A percentile compares a stretch with the other conserved stretches of the same genome.
phyloP scores from a whole-genome alignment of 2,113 vertebrate genomes.

The Brienomyrus longianalis region DNA sequence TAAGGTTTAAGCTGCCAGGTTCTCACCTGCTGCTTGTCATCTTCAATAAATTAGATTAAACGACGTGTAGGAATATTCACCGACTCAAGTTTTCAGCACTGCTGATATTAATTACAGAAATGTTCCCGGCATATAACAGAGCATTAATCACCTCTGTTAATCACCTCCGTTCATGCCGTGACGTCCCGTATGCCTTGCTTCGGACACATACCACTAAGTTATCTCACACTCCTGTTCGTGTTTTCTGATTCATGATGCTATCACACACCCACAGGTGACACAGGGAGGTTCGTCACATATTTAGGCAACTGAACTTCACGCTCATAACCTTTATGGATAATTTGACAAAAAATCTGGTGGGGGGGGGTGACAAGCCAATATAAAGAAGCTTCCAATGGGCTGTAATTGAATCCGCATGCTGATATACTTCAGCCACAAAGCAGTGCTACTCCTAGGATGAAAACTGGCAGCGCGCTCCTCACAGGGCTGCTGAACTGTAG shows the following conservation, averaged over 20 bases:
- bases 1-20: neutral
- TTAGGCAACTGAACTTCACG: neutral
- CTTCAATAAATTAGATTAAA: neutral
- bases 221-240: neutral
- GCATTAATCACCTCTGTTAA: constrained; percentile 6
- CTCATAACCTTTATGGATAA: neutral
- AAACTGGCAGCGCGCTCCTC: neutral
- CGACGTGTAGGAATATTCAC: neutral
- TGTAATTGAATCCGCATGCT: neutral
- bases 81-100: neutral
- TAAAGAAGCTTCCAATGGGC: neutral
- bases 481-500: constrained; percentile 1
- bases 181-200: neutral
- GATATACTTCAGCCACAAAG: neutral
- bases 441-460: neutral
- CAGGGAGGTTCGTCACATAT: neutral
- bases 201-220: neutral
- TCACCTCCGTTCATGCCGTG: neutral
- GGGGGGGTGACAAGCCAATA: neutral
- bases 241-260: neutral
- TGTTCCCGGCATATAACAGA: neutral
- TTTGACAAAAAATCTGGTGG: neutral
- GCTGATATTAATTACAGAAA: neutral
- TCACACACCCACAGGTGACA: neutral
- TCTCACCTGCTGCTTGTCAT: neutral